Conservation (phyloP, 2,888 invertebrate genomes). For the Drosophila cracens region DNA sequence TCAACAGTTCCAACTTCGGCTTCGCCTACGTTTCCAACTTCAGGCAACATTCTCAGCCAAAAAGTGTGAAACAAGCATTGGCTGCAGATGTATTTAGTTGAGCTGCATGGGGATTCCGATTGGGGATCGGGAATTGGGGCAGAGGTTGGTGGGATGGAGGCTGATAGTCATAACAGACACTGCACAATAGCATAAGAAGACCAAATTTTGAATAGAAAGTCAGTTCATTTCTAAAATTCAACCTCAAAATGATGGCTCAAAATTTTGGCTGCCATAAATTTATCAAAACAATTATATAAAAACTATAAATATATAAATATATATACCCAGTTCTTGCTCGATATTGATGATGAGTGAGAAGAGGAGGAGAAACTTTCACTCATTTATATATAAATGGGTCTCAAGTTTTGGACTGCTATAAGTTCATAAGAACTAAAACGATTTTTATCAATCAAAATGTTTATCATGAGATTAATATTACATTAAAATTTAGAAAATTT, state of each 20-base stretch:
- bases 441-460: not conserved
- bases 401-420: not conserved
- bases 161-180: slow-evolving; percentile 3
- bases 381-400: too few relatives aligned
- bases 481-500: too few relatives aligned
- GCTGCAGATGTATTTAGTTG: slow-evolving; percentile 15
- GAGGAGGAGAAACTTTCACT: not conserved
- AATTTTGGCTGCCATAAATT: too few relatives aligned
- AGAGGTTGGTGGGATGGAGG: not conserved
- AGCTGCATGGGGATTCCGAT: not conserved
- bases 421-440: not conserved
- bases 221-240: not conserved
- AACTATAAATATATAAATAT: too few relatives aligned
- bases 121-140: not conserved
- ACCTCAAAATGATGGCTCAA: not conserved
- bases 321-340: not conserved
- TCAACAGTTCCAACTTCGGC: not conserved
- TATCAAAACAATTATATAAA: not conserved
- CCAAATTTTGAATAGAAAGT: not conserved
- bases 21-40: not conserved
- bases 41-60: slow-evolving; percentile 23
- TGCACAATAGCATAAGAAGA: not conserved
- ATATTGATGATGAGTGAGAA: not conserved
- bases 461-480: not conserved
- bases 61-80: slow-evolving; percentile 48